Evolutionary conservation across 2,888 invertebrate species (phyloP), one percentile per base, ranked within the genome.

Genomic region (Phlogophora meticulosa): DNA sequence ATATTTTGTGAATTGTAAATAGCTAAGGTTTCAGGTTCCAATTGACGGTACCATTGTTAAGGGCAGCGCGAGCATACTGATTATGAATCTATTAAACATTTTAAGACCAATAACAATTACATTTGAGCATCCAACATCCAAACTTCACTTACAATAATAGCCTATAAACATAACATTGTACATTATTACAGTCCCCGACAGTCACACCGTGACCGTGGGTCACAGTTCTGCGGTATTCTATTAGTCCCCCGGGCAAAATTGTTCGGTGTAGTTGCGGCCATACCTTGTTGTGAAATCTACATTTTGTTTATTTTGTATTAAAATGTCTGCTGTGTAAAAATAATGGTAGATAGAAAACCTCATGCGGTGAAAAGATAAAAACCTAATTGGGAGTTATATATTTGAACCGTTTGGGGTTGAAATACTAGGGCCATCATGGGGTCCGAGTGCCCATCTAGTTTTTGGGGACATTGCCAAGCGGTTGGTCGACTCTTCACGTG

Each of bases 241-340:
- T 83, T 62, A 17, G 65, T 74, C 82, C 81, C 82, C 59, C 24
- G 82, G 74, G 82, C 20, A n/a, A 69, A 69, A 80, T 82, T 72
- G 61, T 76, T 53, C 66, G 72, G 76, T 81, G 81, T 78, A 40
- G 66, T 69, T 74, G 76, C 51, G 62, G 57, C 60, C 65, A 61
- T 70, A 69, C 74, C 48, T 65, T 55, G 51, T 52, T 67, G 65
- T 46, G 55, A 59, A 68, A 76, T 79, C 56, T 74, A 71, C 59
- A 70, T 62, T 76, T 58, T 58, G 59, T 82, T 70, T 73, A 73
- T 74, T 63, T 68, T 67, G 51, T 65, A 57, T 59, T 55, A 60
- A 62, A 68, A 60, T 59, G 51, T 64, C 51, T 60, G 56, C 36
- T 49, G 17, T 52, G 20, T 43, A 22, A 65, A 55, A 56, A 51